phyloP scores from a whole-genome alignment of 2,888 invertebrate species.

The Trimorus sp. region DNA sequence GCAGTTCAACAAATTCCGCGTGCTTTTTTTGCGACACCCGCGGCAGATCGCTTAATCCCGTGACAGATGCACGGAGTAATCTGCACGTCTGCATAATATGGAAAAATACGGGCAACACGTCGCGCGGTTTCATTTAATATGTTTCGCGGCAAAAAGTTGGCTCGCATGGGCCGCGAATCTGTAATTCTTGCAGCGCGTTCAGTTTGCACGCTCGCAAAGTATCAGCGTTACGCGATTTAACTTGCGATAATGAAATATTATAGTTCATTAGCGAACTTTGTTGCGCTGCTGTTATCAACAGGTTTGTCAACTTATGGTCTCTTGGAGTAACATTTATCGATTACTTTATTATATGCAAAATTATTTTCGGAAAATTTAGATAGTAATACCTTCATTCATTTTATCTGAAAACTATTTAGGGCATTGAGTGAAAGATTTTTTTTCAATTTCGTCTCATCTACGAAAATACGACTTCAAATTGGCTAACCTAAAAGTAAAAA shows the following conservation, averaged over 20 bases:
- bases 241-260: background rate
- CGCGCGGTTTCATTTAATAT: slow-evolving; percentile 3
- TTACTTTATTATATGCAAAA: no score
- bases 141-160: background rate
- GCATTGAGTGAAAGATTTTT: no score
- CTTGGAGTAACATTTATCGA: no score
- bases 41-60: slow-evolving; percentile 39
- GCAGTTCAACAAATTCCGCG: slow-evolving; percentile 20
- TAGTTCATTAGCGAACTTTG: slow-evolving; percentile 6
- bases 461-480: no score
- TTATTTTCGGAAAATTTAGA: no score
- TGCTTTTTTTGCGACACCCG: slow-evolving; percentile 20
- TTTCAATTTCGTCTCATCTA: no score
- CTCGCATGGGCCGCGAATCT: no score
- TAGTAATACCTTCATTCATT: no score
- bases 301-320: background rate
- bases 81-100: slow-evolving; percentile 16
- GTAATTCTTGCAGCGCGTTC: background rate
- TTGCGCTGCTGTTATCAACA: background rate
- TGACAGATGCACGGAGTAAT: slow-evolving; percentile 24
- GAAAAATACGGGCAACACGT: slow-evolving; percentile 9
- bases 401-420: no score
- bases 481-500: no score
- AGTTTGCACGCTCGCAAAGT: background rate
- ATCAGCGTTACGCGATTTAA: background rate